Evolutionary conservation across 2,888 invertebrate genomes (phyloP).

Genomic region (Icerya purchasi): DNA sequence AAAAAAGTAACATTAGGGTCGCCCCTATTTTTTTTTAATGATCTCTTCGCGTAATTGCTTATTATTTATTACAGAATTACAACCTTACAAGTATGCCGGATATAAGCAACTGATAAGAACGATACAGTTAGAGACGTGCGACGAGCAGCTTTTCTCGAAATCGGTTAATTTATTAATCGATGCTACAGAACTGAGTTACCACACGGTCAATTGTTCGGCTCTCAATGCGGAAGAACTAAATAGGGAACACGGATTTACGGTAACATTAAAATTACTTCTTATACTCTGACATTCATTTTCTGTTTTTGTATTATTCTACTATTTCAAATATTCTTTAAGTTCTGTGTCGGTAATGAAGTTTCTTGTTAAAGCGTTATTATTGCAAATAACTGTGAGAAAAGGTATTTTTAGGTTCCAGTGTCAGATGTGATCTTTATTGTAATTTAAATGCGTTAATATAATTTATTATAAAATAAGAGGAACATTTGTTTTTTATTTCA

Average conservation of each 20-base stretch:
- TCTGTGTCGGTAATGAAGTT: slow-evolving; percentile 1
- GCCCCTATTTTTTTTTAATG: too few species aligned
- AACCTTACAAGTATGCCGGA: slow-evolving; percentile 96
- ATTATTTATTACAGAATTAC: too few species aligned
- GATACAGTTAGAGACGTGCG: slow-evolving; percentile 77
- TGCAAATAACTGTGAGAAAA: not conserved
- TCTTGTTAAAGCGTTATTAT: too few species aligned
- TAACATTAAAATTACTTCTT: slow-evolving; percentile 22
- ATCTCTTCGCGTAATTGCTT: too few species aligned
- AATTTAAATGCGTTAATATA: too few species aligned
- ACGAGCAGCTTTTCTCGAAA: slow-evolving; percentile 79
- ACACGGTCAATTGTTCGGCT: slow-evolving; percentile 87
- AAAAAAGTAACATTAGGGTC: too few species aligned
- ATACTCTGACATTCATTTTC: slow-evolving; percentile 10
- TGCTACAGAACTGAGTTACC: slow-evolving; percentile 83
- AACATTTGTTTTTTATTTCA: too few species aligned
- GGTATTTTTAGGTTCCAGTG: too few species aligned
- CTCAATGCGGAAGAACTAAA: slow-evolving; percentile 93
- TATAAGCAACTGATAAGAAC: slow-evolving; percentile 94
- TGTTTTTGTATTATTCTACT: not conserved
- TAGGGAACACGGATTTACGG: slow-evolving; percentile 77
- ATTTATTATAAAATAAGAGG: not conserved
- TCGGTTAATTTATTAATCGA: slow-evolving; percentile 62
- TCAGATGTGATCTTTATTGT: too few species aligned
- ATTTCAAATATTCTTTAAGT: not conserved